A percentile compares a stretch with the other conserved stretches of the same genome.
Conservation (phyloP, 1,140 invertebrate genomes). For the Wasmannia auropunctata region DNA sequence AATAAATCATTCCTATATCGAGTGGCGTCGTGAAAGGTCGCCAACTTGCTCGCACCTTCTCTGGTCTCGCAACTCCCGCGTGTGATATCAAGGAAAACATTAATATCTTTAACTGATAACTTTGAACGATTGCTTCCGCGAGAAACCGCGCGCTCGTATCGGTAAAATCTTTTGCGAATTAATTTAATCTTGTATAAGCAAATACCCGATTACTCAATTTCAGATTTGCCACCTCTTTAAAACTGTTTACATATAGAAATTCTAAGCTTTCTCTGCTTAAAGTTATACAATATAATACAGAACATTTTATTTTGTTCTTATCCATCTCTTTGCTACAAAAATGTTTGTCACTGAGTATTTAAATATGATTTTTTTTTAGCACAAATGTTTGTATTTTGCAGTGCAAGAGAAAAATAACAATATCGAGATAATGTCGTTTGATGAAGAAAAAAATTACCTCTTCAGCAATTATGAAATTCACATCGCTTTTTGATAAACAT, state of each 20-base stretch:
- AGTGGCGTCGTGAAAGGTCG: background rate
- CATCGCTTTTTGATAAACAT: background rate
- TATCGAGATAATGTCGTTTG: no score
- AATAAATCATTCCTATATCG: constrained; percentile 66
- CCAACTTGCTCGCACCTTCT: background rate
- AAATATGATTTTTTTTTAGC: background rate
- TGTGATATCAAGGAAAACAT: background rate
- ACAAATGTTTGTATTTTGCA: background rate
- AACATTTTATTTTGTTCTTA: background rate
- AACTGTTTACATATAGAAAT: background rate
- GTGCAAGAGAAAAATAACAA: background rate
- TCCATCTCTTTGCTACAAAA: background rate
- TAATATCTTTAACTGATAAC: background rate
- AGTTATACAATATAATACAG: background rate
- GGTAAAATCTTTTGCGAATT: background rate
- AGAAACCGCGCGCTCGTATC: background rate
- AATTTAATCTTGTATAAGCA: background rate
- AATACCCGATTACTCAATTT: background rate
- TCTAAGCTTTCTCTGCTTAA: background rate
- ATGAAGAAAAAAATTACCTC: background rate
- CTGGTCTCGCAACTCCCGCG: background rate
- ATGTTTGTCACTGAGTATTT: background rate
- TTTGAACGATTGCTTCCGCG: background rate
- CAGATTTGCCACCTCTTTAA: background rate
- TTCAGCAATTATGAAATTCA: background rate